Percentiles rank a stretch among this genome's conserved stretches.
phyloP scores from a whole-genome alignment of 2,888 invertebrate genomes.

The Idaea aversata region DNA sequence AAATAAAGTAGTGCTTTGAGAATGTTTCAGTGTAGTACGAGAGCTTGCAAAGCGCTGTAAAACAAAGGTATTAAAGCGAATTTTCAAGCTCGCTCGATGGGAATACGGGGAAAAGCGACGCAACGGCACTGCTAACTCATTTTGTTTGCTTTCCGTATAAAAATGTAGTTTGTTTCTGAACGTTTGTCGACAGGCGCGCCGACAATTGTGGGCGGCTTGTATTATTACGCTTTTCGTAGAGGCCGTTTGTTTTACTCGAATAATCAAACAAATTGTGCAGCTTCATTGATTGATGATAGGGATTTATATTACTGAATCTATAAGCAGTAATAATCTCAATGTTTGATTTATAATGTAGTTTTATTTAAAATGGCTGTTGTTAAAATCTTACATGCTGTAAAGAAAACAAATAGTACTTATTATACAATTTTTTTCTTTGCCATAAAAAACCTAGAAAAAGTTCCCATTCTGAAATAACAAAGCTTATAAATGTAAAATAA shows the following conservation, averaged over 20 bases:
- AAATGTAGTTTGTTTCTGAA: slow-evolving; percentile 71
- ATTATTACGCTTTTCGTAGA: slow-evolving; percentile 52
- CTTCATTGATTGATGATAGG: slow-evolving; percentile 29
- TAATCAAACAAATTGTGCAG: slow-evolving; percentile 44
- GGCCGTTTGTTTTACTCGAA: slow-evolving; percentile 42
- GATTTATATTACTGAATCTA: background rate
- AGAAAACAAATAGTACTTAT: background rate
- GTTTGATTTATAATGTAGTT: background rate
- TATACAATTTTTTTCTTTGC: background rate
- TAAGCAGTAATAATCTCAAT: too few relatives aligned
- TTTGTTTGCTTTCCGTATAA: slow-evolving; percentile 72
- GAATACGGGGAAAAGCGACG: slow-evolving; percentile 65
- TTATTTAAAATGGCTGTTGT: background rate
- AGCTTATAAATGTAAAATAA: slow-evolving; percentile 9
- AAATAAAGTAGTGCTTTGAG: slow-evolving; percentile 55
- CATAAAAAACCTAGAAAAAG: background rate
- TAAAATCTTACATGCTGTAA: background rate
- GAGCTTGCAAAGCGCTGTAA: slow-evolving; percentile 69
- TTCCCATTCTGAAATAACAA: background rate
- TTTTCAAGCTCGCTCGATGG: slow-evolving; percentile 67
- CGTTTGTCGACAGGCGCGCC: slow-evolving; percentile 52
- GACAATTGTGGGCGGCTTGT: slow-evolving; percentile 45
- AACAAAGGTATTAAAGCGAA: slow-evolving; percentile 78
- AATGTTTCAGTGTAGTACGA: slow-evolving; percentile 65
- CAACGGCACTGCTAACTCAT: slow-evolving; percentile 69